Conservation (phyloP, 2,888 invertebrate species). For the Heterodera filipjevi region DNA sequence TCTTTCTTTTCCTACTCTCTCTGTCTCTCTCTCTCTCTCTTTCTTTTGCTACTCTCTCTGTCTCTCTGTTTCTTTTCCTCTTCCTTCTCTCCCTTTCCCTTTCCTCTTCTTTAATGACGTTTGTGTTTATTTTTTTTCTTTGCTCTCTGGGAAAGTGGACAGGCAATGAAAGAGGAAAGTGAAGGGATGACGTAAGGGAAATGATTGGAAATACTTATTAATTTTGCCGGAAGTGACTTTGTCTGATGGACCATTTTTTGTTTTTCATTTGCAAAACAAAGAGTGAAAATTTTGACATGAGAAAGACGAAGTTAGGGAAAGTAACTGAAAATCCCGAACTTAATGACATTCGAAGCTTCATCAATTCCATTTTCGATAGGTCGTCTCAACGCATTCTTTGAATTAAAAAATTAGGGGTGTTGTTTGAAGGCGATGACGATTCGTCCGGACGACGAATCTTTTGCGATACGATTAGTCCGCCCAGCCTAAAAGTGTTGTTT, state of each 20-base stretch:
- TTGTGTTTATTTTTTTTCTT: not conserved
- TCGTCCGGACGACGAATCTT: no score
- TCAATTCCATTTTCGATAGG: no score
- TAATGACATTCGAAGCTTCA: no score
- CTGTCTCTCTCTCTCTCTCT: not conserved
- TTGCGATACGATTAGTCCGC: no score
- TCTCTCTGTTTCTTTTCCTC: not conserved
- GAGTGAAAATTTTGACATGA: no score
- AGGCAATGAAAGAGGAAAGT: not conserved
- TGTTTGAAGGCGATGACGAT: no score
- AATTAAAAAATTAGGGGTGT: no score
- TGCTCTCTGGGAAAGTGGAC: not conserved
- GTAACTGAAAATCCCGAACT: no score
- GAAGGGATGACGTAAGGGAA: not conserved
- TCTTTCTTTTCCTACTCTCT: not conserved
- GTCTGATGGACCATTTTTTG: not conserved
- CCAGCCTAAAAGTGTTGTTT: no score
- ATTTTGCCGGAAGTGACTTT: not conserved
- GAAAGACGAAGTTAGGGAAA: no score
- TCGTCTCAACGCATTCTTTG: no score
- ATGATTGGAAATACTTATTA: not conserved
- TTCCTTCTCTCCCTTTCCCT: not conserved
- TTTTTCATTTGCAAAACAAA: no score
- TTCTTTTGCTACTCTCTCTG: not conserved
- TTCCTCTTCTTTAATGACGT: not conserved